phyloP scores from a whole-genome alignment of 2,113 vertebrate species.

The Osmerus eperlanus region DNA sequence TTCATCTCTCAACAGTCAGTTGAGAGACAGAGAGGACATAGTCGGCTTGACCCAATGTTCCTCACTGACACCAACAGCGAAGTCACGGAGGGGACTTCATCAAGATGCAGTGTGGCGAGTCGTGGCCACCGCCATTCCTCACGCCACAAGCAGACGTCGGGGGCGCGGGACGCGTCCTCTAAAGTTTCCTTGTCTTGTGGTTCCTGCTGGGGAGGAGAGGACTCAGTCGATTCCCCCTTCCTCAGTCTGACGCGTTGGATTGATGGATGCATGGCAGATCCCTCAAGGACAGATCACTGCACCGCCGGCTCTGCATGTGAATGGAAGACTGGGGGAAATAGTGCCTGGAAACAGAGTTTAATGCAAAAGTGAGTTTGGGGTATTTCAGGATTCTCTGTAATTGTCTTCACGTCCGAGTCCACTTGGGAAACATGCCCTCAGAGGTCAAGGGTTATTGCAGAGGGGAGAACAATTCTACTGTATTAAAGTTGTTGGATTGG shows the following conservation, averaged over 20 bases:
- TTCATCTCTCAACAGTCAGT: no score
- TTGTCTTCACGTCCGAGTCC: no score
- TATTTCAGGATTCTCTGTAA: no score
- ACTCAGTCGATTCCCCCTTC: constrained; percentile 27
- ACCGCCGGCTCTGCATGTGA: constrained; percentile 19
- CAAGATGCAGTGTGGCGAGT: constrained; percentile 40
- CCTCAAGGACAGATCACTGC: constrained; percentile 32
- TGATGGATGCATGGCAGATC: constrained; percentile 40
- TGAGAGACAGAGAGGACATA: no score
- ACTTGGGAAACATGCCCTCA: no score
- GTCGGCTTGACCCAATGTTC: neutral
- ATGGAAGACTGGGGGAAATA: neutral
- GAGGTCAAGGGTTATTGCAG: neutral
- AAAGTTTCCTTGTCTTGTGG: constrained; percentile 24
- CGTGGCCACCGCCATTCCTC: constrained; percentile 40
- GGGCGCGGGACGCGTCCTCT: constrained; percentile 30
- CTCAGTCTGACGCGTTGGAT: constrained; percentile 30
- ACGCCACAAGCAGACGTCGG: constrained; percentile 36
- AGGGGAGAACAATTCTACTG: neutral
- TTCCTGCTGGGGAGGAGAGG: constrained; percentile 13
- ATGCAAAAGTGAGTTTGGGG: no score
- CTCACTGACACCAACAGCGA: neutral
- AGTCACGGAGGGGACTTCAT: constrained; percentile 6
- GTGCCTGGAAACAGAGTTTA: no score
- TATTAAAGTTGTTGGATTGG: neutral